A percentile compares a stretch with the other conserved stretches of the same genome.
Conservation (phyloP, 2,888 invertebrate genomes). For the Pterostichus niger region DNA sequence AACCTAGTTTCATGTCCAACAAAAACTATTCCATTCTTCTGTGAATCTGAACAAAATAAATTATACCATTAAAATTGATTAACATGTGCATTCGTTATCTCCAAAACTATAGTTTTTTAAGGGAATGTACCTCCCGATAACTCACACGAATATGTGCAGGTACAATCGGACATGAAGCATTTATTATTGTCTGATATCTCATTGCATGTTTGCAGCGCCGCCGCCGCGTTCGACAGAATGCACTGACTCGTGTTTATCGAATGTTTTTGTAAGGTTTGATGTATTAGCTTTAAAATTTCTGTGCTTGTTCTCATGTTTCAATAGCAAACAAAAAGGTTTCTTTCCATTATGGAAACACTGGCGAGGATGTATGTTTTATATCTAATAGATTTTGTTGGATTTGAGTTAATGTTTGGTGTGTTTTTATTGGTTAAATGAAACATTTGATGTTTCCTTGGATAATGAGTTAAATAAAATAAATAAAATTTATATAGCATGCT, state of each 20-base stretch:
- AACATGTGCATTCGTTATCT: slow-evolving; percentile 43
- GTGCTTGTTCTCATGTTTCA: slow-evolving; percentile 42
- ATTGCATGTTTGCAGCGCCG: slow-evolving; percentile 27
- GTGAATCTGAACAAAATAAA: slow-evolving; percentile 17
- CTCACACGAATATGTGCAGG: slow-evolving; percentile 33
- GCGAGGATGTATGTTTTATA: slow-evolving; percentile 23
- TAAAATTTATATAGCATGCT: not conserved
- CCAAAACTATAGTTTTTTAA: slow-evolving; percentile 13
- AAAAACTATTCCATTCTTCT: slow-evolving; percentile 6
- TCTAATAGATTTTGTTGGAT: slow-evolving; percentile 4
- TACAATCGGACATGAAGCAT: slow-evolving; percentile 36
- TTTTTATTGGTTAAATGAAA: slow-evolving; percentile 4
- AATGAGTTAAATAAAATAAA: slow-evolving; percentile 9
- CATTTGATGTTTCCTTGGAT: not conserved
- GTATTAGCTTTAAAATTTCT: slow-evolving; percentile 53
- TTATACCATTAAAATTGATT: slow-evolving; percentile 49
- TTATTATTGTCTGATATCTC: slow-evolving; percentile 53
- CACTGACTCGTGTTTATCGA: slow-evolving; percentile 19
- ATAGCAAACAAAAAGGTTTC: slow-evolving; percentile 42
- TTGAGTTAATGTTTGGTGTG: slow-evolving; percentile 26
- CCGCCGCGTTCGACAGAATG: slow-evolving; percentile 7
- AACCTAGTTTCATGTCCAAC: not conserved
- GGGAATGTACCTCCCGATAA: not conserved
- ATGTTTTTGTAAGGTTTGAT: slow-evolving; percentile 50
- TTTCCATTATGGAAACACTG: slow-evolving; percentile 31